A percentile compares a stretch with the other conserved stretches of the same genome.
Conservation (phyloP, 2,888 invertebrate species). For the Melieria picta region DNA sequence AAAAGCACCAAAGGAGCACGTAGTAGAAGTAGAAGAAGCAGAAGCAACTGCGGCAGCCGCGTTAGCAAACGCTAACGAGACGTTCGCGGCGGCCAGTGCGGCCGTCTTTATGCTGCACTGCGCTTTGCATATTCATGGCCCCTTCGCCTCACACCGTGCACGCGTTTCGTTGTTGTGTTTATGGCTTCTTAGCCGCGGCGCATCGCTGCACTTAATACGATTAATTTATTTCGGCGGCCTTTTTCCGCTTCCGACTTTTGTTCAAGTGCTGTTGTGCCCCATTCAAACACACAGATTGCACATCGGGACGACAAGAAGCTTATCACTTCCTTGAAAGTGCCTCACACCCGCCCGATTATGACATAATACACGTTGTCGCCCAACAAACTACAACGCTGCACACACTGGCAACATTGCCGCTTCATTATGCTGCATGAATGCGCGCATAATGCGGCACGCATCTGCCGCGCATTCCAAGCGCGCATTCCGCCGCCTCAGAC, state of each 20-base stretch:
- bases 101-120: background rate
- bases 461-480: too few species aligned
- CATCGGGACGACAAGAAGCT: too few species aligned
- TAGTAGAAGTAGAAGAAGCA: background rate
- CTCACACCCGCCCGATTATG: too few species aligned
- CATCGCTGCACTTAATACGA: background rate
- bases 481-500: too few species aligned
- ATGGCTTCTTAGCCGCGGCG: background rate
- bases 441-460: too few species aligned
- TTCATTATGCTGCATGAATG: too few species aligned
- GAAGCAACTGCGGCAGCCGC: background rate
- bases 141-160: too few species aligned
- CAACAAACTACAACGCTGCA: too few species aligned
- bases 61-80: background rate
- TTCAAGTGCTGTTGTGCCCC: background rate
- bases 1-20: background rate
- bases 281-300: too few species aligned
- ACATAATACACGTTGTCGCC: too few species aligned
- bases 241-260: background rate
- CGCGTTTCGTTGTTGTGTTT: background rate
- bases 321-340: too few species aligned
- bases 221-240: background rate
- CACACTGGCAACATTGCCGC: too few species aligned
- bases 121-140: background rate
- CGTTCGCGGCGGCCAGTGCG: background rate